Evolutionary conservation across 2,888 invertebrate species (phyloP), one percentile per base, ranked within the genome.

Genomic region (Lepidocyrtoides sp.): DNA sequence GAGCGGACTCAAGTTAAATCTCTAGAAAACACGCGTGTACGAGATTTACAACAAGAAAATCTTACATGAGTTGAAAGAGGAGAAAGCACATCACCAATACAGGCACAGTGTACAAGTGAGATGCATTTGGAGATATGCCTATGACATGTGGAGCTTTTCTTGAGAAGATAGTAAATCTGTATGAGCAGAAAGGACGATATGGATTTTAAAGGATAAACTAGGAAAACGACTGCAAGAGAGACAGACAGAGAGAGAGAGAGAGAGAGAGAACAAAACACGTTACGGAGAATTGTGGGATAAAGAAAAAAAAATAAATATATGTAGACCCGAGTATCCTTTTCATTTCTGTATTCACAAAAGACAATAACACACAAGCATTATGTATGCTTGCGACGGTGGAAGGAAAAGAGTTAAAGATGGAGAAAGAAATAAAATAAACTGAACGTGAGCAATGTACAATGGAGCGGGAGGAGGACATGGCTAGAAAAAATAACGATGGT

Each of bases 141-240:
- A 54, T 20, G 4, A 26, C 2, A 20, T 57, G 54, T 17, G n/a
- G 10, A 7, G 79, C 14, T 32, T 77, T 79, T 57, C 36, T 17
- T 36, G 3, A 57, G 20, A 48, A n/a, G 79, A 79, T 63, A 1
- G 91, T 83, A 91, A 91, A 91, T 91, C 91, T 66, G 89, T 89
- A 14, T 72, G 90, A 85, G 90, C 83, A 81, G 91, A 91, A 83
- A 91, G 87, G 91, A 87, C 83, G 87, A 87, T 87, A 91, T 87
- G 91, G 91, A 91, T 91, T 91, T 91, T 83, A 91, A 87, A 91
- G 91, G 91, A 91, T 91, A 91, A 83, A 87, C 87, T 57, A 17
- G 29, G 81, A 81, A 63, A 86, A 86, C 86, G 72, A 75, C 57
- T 29, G 7, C 36, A 36, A 36, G 3, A 36, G 7, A 2, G 7